Conservation (phyloP, 2,888 invertebrate genomes). For the Hypomecis punctinalis region DNA sequence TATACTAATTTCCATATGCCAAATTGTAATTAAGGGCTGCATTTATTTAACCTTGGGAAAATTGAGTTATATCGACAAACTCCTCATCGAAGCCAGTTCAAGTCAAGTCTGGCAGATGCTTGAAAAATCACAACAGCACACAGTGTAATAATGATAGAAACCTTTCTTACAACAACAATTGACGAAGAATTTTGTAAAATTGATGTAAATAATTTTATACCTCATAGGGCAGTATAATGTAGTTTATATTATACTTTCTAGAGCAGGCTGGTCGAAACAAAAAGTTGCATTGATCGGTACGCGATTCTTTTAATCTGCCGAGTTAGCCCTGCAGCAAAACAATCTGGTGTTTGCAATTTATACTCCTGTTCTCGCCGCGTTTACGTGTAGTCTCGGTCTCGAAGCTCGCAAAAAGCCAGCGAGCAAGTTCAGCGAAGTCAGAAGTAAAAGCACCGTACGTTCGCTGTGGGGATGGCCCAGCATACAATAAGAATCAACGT, state of each 20-base stretch:
- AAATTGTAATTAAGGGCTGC: constrained; percentile 8
- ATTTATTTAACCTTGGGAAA: constrained; percentile 6
- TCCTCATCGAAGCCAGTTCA: neutral
- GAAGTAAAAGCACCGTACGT: too few relatives aligned
- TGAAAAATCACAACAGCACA: neutral
- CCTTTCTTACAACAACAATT: neutral
- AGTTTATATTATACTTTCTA: neutral
- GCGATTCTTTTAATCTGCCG: neutral
- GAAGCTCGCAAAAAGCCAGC: too few relatives aligned
- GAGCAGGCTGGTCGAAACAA: neutral
- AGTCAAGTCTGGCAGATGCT: neutral
- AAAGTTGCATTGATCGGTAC: constrained; percentile 20
- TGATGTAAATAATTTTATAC: neutral
- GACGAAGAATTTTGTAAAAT: neutral
- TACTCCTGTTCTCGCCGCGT: too few relatives aligned
- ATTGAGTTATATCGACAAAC: neutral
- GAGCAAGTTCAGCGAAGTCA: too few relatives aligned
- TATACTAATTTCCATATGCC: constrained; percentile 4
- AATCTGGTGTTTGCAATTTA: too few relatives aligned
- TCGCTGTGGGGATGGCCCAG: too few relatives aligned
- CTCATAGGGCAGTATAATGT: neutral
- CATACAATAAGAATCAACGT: too few relatives aligned
- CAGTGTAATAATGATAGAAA: neutral
- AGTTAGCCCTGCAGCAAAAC: too few relatives aligned
- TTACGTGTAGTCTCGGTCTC: too few relatives aligned